Evolutionary conservation across 53 echinoderm and acorn worm species (phyloP), one percentile per base, ranked within the genome.

Genomic region (Luidia sarsii): DNA sequence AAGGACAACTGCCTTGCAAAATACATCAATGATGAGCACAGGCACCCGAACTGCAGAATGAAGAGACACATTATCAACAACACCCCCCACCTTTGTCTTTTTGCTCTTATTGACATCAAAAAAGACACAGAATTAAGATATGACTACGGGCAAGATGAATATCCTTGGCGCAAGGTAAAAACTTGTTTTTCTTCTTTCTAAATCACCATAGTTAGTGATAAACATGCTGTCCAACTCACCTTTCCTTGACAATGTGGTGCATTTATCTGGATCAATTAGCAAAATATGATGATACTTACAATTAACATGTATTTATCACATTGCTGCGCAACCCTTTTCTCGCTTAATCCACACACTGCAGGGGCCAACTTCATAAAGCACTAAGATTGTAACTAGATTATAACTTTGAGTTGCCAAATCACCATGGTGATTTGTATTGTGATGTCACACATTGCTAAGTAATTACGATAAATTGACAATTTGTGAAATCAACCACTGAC

Each of bases 81-180:
- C 6, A 57, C 3, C 57, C 24, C 24, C 28, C 39, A 39, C 39
- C 79, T 79, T 0, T 79, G 79, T n/a, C 41, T 79, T 15, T 81
- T 81, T 36, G 65, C 67, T 3, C 23, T 28, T n/a, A 31, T 51
- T 32, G 65, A 80, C 65, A 80, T 80, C 7, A 21, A 33, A 7
- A 3, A 48, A 43, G 33, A n/a, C 4, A 67, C 48, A 3, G 81
- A 81, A 48, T 67, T 81, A 3, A 21, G 81, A 11, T 81, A 64
- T 36, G 54, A 81, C 55, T 67, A 81, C 10, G 81, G 81, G 16
- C 67, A 43, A 13, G 2, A 23, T 2, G 62, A 81, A 23, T 64
- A 67, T 14, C 81, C 81, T 14, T 81, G 81, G 81, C 30, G 81
- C 32, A 21, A 57, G 57, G 57, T 57, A 25, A 57, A 27, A 23